Conservation (phyloP, 2,797 vertebrate species). For the Morus bassanus region DNA sequence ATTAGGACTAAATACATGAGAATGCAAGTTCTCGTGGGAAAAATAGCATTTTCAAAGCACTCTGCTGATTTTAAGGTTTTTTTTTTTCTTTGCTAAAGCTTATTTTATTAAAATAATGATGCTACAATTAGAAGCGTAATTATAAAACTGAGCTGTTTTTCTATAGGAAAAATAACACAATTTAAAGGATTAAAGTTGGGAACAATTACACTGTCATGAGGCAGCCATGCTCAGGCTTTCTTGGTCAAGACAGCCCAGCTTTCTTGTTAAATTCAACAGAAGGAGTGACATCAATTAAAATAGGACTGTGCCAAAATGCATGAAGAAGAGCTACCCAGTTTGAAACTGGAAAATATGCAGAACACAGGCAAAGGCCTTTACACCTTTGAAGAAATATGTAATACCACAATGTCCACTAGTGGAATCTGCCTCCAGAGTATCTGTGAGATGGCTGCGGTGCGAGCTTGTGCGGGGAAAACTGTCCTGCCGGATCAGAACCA, state of each 20-base stretch:
- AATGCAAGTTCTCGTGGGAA: background rate
- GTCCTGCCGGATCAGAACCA: background rate
- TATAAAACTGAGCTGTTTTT: background rate
- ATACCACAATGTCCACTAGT: too few species aligned
- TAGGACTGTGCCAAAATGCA: background rate
- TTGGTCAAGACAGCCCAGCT: background rate
- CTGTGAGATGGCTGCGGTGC: background rate
- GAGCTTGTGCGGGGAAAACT: background rate
- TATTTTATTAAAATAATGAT: conserved; percentile 14
- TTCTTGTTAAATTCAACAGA: background rate
- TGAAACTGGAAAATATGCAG: background rate
- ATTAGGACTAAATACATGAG: background rate
- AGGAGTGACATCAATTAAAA: background rate
- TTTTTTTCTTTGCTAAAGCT: background rate
- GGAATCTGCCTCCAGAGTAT: background rate
- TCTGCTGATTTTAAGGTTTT: background rate
- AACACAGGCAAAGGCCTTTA: background rate
- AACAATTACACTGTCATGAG: background rate
- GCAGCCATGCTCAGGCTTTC: background rate
- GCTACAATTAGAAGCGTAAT: background rate
- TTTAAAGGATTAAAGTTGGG: background rate
- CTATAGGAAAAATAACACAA: background rate
- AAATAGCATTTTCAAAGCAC: background rate
- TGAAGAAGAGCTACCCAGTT: background rate
- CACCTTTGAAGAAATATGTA: background rate